phyloP scores from a whole-genome alignment of 2,888 invertebrate species.

The Cabera pusaria region DNA sequence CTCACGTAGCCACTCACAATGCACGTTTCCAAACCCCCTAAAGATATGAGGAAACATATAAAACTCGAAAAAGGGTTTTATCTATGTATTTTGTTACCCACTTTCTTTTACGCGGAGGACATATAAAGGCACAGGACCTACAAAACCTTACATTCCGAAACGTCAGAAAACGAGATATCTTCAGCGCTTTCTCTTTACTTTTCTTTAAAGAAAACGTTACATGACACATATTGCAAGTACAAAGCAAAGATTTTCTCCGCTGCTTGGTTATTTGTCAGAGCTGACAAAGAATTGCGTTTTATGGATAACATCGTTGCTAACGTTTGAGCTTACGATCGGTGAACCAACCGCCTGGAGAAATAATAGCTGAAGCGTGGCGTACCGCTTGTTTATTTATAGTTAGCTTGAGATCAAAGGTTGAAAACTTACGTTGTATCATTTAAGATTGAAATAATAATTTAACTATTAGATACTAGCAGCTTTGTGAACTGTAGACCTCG shows the following conservation, averaged over 20 bases:
- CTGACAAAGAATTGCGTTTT: constrained; percentile 13
- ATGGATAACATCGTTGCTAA: constrained; percentile 8
- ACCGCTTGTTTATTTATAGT: too few species aligned
- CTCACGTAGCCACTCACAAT: constrained; percentile 7
- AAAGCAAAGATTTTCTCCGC: constrained; percentile 20
- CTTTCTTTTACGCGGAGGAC: constrained; percentile 19
- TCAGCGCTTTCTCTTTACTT: constrained; percentile 9
- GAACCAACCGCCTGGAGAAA: too few species aligned
- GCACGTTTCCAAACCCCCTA: constrained; percentile 12
- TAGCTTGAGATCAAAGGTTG: too few species aligned
- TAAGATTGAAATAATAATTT: too few species aligned
- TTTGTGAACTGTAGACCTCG: too few species aligned
- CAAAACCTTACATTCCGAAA: constrained; percentile 2
- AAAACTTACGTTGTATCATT: too few species aligned
- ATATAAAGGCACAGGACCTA: constrained; percentile 6
- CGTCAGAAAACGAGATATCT: constrained; percentile 16
- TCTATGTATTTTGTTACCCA: constrained; percentile 20
- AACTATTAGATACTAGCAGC: too few species aligned
- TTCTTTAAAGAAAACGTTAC: constrained; percentile 9
- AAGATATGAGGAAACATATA: constrained; percentile 14
- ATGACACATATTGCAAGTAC: constrained; percentile 22
- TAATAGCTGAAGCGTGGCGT: too few species aligned
- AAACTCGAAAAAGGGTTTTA: constrained; percentile 18
- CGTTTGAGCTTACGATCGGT: background rate
- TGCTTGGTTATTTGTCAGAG: constrained; percentile 16